phyloP scores from a whole-genome alignment of 1,140 invertebrate genomes.

The Drosophila tristis region DNA sequence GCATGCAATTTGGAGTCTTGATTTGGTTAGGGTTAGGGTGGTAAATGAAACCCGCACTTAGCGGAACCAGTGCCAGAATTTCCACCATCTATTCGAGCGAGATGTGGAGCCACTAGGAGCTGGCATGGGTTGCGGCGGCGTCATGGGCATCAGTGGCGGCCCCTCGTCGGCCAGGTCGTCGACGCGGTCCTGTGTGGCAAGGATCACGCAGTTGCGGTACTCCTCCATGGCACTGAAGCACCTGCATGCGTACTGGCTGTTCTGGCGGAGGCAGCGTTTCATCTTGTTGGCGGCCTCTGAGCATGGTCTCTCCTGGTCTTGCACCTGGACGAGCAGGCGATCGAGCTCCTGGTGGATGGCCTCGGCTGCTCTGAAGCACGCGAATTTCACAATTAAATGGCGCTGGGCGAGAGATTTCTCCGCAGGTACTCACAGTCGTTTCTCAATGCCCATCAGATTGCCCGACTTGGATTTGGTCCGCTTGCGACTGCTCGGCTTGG shows the following conservation, averaged over 20 bases:
- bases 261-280: slow-evolving; percentile 34
- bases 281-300: slow-evolving; percentile 27
- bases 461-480: too few species aligned
- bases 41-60: background rate
- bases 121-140: slow-evolving; percentile 16
- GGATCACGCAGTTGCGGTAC: slow-evolving; percentile 43
- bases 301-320: slow-evolving; percentile 36
- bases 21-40: too few species aligned
- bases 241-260: slow-evolving; percentile 31
- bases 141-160: background rate
- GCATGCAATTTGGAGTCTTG: too few species aligned
- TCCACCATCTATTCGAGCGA: slow-evolving; percentile 31
- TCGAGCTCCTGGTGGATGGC: slow-evolving; percentile 56
- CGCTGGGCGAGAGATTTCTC: too few species aligned
- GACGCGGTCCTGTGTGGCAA: slow-evolving; percentile 47
- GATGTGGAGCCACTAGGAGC: background rate
- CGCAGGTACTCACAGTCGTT: too few species aligned
- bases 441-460: too few species aligned
- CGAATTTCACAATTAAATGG: background rate
- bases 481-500: background rate
- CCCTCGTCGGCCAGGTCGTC: slow-evolving; percentile 27
- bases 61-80: slow-evolving; percentile 60
- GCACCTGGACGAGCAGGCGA: slow-evolving; percentile 32
- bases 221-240: slow-evolving; percentile 60
- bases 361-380: slow-evolving; percentile 29